Evolutionary conservation across 2,888 invertebrate species (phyloP).

Genomic region (Glaucopsyche alexis): DNA sequence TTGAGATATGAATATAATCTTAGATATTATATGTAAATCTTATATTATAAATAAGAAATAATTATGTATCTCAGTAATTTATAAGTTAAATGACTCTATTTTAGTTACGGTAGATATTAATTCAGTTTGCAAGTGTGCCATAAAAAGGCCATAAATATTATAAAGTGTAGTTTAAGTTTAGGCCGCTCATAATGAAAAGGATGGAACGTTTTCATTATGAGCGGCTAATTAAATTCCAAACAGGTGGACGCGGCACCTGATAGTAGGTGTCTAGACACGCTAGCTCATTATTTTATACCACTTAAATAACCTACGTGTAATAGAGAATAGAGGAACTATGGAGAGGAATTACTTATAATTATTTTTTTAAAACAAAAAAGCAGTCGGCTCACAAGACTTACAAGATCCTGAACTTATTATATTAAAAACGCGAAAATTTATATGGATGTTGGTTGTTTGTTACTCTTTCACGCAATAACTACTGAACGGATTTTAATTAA

Average conservation of each 20-base stretch:
- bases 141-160: not conserved
- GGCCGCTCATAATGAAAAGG: not conserved
- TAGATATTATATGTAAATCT: no score
- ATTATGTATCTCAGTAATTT: no score
- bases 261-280: conserved; percentile 59
- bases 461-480: no score
- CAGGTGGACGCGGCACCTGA: not conserved
- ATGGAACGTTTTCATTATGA: no score
- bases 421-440: no score
- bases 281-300: conserved; percentile 69
- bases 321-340: conserved; percentile 38
- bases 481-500: no score
- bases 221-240: conserved; percentile 6
- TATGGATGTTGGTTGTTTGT: no score
- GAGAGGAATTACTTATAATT: conserved; percentile 39
- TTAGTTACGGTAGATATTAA: not conserved
- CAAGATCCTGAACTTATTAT: no score
- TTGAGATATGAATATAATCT: no score
- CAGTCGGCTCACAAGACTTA: no score
- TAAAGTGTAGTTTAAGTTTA: conserved; percentile 2
- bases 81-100: no score
- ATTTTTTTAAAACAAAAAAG: not conserved
- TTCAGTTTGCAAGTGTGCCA: not conserved
- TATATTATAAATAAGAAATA: no score
- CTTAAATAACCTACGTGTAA: conserved; percentile 47